Conservation (phyloP, 2,797 vertebrate genomes). For the Mus minutoides region DNA sequence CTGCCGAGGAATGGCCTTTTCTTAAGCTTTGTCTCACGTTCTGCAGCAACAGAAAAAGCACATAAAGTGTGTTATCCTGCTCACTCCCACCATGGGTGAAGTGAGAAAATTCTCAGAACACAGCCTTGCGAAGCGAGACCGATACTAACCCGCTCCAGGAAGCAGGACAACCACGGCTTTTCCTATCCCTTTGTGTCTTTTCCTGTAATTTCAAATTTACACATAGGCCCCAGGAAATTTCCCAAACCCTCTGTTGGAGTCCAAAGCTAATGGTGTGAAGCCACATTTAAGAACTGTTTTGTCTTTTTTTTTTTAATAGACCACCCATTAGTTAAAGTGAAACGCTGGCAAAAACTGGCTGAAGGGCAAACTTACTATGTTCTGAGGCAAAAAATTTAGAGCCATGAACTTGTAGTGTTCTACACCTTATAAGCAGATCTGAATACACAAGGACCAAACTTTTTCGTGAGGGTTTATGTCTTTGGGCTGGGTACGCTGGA, state of each 20-base stretch:
- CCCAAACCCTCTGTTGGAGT: not conserved
- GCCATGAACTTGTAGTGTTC: not conserved
- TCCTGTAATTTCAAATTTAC: constrained; percentile 51
- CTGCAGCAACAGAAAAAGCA: constrained; percentile 2
- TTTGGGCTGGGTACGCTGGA: not conserved
- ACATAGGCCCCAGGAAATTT: constrained; percentile 29
- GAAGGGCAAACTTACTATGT: not conserved
- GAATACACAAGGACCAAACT: constrained; percentile 38
- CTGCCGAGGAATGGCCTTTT: not conserved
- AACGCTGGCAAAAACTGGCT: not conserved
- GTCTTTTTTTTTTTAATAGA: not conserved
- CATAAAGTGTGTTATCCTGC: not conserved
- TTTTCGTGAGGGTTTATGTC: constrained; percentile 41
- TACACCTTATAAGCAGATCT: not conserved
- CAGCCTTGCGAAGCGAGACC: not conserved
- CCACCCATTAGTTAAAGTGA: not conserved
- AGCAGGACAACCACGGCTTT: not conserved
- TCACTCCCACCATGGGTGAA: not conserved
- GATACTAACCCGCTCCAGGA: not conserved
- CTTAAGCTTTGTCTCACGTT: not conserved
- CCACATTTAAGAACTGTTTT: not conserved
- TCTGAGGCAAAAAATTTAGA: constrained; percentile 34
- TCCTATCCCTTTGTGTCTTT: not conserved
- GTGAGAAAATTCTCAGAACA: constrained; percentile 16
- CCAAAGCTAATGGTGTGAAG: not conserved